A percentile compares a stretch with the other conserved stretches of the same genome.
Evolutionary conservation across 2,113 vertebrate genomes (phyloP).

Genomic region (Triplophysa tibetana): DNA sequence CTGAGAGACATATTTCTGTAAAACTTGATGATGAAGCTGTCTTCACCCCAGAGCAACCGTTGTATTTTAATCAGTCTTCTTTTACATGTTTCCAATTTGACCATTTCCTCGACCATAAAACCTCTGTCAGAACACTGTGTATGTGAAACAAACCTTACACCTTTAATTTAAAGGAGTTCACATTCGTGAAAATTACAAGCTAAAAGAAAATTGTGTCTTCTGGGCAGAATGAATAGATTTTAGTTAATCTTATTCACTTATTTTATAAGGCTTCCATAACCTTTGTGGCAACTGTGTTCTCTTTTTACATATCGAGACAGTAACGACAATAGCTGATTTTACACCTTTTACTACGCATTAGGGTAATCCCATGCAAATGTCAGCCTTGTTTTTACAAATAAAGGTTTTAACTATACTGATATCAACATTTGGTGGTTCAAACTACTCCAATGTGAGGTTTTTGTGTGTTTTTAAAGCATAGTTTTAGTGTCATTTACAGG

Average conservation of each 20-base stretch:
- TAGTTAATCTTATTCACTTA: background rate
- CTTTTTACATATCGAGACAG: too few relatives aligned
- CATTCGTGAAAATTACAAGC: slow-evolving; percentile 10
- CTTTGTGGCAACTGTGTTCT: background rate
- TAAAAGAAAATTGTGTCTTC: slow-evolving; percentile 16
- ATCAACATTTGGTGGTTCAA: too few relatives aligned
- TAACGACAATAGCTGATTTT: too few relatives aligned
- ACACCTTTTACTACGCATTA: too few relatives aligned
- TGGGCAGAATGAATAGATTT: background rate
- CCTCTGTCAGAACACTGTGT: background rate
- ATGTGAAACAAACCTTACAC: background rate
- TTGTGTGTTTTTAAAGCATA: too few relatives aligned
- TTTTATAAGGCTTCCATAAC: background rate
- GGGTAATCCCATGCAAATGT: too few relatives aligned
- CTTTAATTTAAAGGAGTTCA: slow-evolving; percentile 2
- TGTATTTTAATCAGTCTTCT: background rate
- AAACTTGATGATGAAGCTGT: too few relatives aligned
- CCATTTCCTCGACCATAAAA: slow-evolving; percentile 26
- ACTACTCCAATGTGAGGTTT: too few relatives aligned
- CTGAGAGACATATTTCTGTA: too few relatives aligned
- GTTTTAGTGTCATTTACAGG: too few relatives aligned
- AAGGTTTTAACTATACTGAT: too few relatives aligned
- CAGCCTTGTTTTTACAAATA: too few relatives aligned
- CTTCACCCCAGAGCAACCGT: background rate
- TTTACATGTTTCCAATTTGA: background rate